phyloP scores from a whole-genome alignment of 2,113 vertebrate genomes.

The Pholis gunnellus region DNA sequence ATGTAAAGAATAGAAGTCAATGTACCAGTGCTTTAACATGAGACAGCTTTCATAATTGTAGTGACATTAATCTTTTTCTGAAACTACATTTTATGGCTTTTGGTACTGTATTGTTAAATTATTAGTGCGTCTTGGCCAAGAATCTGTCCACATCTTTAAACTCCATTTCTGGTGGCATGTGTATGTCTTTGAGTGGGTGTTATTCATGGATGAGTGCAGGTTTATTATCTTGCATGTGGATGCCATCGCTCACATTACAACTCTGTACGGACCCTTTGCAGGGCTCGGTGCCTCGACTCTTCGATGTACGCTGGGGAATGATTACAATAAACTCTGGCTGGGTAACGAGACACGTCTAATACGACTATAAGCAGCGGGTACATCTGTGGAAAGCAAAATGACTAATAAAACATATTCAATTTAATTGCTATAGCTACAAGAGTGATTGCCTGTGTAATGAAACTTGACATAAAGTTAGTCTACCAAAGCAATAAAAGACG shows the following conservation, averaged over 20 bases:
- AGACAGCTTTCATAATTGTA: background rate
- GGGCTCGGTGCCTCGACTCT: background rate
- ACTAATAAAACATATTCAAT: constrained; percentile 22
- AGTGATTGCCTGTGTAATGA: constrained; percentile 60
- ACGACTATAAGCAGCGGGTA: background rate
- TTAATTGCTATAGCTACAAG: constrained; percentile 35
- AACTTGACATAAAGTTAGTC: constrained; percentile 28
- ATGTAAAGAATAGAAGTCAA: background rate
- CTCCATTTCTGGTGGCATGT: constrained; percentile 17
- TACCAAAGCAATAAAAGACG: background rate
- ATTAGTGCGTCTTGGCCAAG: constrained; percentile 31
- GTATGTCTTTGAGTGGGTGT: constrained; percentile 49
- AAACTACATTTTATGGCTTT: constrained; percentile 17
- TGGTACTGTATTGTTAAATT: background rate
- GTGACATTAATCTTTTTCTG: constrained; percentile 1
- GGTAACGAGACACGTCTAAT: constrained; percentile 22
- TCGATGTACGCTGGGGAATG: constrained; percentile 12
- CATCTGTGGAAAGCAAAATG: constrained; percentile 22
- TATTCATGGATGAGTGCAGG: constrained; percentile 45
- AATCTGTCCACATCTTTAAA: constrained; percentile 13
- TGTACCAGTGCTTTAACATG: background rate
- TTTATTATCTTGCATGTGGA: constrained; percentile 44
- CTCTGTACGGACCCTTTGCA: constrained; percentile 1
- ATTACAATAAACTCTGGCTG: constrained; percentile 32
- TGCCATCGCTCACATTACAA: constrained; percentile 33